Percentiles rank a stretch among this genome's conserved stretches.
These are phyloP conservation scores for Torymus texanus DNA, from an alignment of 2,888 invertebrate species.

Conservation along the genomic window DNA sequence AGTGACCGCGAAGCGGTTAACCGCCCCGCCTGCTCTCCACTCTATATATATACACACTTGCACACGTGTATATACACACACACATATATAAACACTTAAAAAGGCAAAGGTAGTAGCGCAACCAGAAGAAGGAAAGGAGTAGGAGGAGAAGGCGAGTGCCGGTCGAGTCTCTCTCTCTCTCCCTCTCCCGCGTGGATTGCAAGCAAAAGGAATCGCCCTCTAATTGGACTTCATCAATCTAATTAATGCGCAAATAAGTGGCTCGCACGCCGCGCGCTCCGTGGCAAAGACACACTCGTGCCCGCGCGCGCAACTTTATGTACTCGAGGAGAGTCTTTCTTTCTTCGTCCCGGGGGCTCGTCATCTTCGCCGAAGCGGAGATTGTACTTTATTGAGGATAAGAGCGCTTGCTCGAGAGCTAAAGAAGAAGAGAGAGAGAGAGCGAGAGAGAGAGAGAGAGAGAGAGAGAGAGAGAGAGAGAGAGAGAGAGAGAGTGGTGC, in stretches of 20 bases:
- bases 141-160: not conserved
- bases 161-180: not conserved
- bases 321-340: too few relatives aligned
- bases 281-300: slow-evolving; percentile 4
- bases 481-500: too few relatives aligned
- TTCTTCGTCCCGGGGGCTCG: too few relatives aligned
- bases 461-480: too few relatives aligned
- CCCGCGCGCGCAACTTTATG: not conserved
- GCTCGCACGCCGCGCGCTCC: slow-evolving; percentile 29
- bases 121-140: not conserved
- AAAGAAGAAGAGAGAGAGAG: not conserved
- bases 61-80: not conserved
- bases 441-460: too few relatives aligned
- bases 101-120: too few relatives aligned
- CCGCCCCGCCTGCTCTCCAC: not conserved
- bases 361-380: too few relatives aligned
- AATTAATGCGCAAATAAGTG: slow-evolving; percentile 63
- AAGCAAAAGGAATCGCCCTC: slow-evolving; percentile 46
- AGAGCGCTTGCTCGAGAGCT: not conserved
- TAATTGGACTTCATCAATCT: slow-evolving; percentile 65
- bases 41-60: too few relatives aligned
- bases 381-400: too few relatives aligned
- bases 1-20: slow-evolving; percentile 34
- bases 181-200: not conserved
- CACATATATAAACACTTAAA: not conserved